Conservation (phyloP, 2,113 vertebrate genomes). For the Zootoca vivipara region DNA sequence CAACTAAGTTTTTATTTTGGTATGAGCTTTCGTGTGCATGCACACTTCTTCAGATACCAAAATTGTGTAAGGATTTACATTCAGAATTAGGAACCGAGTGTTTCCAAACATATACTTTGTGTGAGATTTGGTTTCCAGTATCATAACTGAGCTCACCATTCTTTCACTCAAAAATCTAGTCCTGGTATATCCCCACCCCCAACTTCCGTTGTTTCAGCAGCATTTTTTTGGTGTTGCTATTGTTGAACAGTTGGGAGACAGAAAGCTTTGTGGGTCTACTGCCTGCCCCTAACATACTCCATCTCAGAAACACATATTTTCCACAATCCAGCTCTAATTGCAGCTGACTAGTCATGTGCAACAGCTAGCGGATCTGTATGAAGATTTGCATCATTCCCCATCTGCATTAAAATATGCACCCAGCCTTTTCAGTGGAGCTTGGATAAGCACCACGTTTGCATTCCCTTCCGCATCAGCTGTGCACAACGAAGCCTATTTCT, state of each 20-base stretch:
- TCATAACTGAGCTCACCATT: neutral
- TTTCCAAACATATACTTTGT: neutral
- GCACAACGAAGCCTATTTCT: neutral
- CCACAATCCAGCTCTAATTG: neutral
- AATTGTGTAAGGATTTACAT: neutral
- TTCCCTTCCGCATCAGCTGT: neutral
- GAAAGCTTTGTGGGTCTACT: neutral
- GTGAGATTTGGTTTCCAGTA: neutral
- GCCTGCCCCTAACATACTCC: neutral
- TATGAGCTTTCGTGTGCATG: too few relatives aligned
- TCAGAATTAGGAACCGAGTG: neutral
- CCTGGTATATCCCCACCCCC: neutral
- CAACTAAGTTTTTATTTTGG: too few relatives aligned
- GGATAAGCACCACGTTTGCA: neutral
- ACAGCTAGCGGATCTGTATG: neutral
- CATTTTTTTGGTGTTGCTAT: neutral
- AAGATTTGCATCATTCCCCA: too few relatives aligned
- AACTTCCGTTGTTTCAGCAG: neutral
- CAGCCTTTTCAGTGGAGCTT: neutral
- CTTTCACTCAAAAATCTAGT: neutral
- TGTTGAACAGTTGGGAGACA: neutral
- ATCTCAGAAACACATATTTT: neutral
- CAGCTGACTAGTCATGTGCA: neutral
- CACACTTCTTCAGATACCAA: too few relatives aligned
- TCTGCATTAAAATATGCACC: neutral